Percentiles rank a stretch among this genome's conserved stretches.
phyloP scores from a whole-genome alignment of 2,888 invertebrate species.

The Crepidodera aurea region DNA sequence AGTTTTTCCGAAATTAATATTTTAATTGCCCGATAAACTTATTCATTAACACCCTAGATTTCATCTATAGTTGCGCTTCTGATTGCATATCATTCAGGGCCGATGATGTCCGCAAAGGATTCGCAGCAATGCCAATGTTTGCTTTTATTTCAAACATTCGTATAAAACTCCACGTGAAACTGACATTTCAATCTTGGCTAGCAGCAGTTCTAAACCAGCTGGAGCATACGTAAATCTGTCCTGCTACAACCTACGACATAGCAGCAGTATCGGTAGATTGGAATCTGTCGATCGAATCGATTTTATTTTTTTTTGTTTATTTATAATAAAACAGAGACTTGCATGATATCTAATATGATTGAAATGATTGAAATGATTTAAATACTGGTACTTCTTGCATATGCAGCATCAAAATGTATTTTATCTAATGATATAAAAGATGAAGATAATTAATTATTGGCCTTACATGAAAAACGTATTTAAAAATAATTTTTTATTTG shows the following conservation, averaged over 20 bases:
- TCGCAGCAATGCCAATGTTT: conserved; percentile 40
- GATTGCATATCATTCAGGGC: conserved; percentile 31
- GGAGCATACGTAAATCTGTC: conserved; percentile 28
- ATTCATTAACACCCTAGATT: too few species aligned
- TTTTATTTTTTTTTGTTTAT: background rate
- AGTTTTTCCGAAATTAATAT: too few species aligned
- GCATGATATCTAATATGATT: too few species aligned
- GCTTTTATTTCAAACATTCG: conserved; percentile 49
- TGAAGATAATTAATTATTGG: too few species aligned
- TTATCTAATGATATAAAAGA: too few species aligned
- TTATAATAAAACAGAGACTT: too few species aligned
- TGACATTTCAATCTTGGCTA: conserved; percentile 48
- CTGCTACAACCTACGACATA: background rate
- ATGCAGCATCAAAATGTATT: too few species aligned
- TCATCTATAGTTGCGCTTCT: conserved; percentile 19
- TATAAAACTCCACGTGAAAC: conserved; percentile 47
- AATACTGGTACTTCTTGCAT: too few species aligned
- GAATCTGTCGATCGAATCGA: background rate
- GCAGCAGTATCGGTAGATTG: background rate
- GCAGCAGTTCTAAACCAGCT: conserved; percentile 43
- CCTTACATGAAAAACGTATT: too few species aligned
- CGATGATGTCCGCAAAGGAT: conserved; percentile 33
- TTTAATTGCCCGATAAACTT: too few species aligned
- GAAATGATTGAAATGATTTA: too few species aligned
- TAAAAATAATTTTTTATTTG: too few species aligned